Conservation (phyloP, 2,888 invertebrate genomes). For the Microctonus aethiopoides region DNA sequence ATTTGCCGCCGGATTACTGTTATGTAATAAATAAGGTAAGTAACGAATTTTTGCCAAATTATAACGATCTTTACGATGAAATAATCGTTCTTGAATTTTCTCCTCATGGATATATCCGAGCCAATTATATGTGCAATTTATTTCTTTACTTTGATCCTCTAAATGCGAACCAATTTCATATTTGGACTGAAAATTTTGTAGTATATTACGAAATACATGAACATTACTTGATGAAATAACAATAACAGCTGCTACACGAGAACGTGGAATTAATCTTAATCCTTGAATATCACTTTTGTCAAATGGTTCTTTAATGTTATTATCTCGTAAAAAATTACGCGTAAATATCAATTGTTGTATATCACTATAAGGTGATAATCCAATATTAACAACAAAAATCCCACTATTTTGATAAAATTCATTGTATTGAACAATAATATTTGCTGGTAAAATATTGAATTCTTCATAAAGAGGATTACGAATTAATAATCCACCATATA, state of each 20-base stretch:
- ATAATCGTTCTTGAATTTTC: conserved; percentile 79
- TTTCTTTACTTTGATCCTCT: conserved; percentile 90
- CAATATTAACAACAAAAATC: conserved; percentile 86
- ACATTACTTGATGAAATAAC: conserved; percentile 93
- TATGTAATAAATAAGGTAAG: conserved; percentile 90
- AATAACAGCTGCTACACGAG: conserved; percentile 91
- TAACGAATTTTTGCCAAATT: conserved; percentile 93
- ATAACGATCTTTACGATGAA: conserved; percentile 90
- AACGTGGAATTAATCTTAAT: conserved; percentile 84
- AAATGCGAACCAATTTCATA: conserved; percentile 97
- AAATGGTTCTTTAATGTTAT: conserved; percentile 88
- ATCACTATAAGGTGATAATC: conserved; percentile 88
- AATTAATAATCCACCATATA: conserved; percentile 85
- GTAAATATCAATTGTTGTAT: conserved; percentile 86
- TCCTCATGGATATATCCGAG: conserved; percentile 82
- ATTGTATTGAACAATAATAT: conserved; percentile 84
- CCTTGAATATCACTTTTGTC: conserved; percentile 74
- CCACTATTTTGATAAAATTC: conserved; percentile 91
- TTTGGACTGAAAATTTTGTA: conserved; percentile 88
- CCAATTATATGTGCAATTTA: conserved; percentile 97
- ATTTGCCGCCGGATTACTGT: conserved; percentile 88
- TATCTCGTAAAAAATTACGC: conserved; percentile 87
- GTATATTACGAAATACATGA: conserved; percentile 87
- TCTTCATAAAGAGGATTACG: conserved; percentile 85
- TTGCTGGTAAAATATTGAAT: conserved; percentile 79